A percentile compares a stretch with the other conserved stretches of the same genome.
Conservation (phyloP, 2,113 vertebrate genomes). For the Bettongia penicillata region DNA sequence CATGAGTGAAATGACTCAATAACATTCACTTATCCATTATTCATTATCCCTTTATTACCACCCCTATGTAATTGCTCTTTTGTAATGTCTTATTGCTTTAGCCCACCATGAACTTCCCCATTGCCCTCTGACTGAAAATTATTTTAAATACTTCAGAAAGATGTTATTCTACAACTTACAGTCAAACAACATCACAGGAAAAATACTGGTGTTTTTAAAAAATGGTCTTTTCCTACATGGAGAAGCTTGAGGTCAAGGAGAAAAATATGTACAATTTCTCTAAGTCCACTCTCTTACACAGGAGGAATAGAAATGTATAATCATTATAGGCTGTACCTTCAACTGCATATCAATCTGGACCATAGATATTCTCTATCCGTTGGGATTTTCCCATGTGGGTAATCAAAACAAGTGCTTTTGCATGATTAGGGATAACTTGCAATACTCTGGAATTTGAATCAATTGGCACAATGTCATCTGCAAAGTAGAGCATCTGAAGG, state of each 20-base stretch:
- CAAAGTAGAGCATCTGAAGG: background rate
- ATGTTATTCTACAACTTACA: background rate
- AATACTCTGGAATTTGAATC: background rate
- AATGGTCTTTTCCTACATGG: background rate
- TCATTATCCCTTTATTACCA: background rate
- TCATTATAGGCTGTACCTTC: background rate
- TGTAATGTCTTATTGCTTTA: background rate
- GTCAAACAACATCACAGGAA: background rate
- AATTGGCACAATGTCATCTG: background rate
- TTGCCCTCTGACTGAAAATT: background rate
- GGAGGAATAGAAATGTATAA: background rate
- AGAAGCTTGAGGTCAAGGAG: background rate
- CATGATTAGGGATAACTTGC: background rate
- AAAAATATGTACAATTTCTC: background rate
- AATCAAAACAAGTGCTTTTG: background rate
- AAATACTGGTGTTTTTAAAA: background rate
- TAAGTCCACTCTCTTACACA: background rate
- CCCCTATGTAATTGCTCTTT: background rate
- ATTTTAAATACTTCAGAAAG: background rate
- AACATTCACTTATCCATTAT: background rate
- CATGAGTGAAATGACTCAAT: too few species aligned
- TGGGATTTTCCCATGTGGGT: background rate
- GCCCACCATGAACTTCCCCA: background rate
- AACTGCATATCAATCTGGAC: background rate
- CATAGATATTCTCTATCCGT: background rate